Evolutionary conservation across 2,113 vertebrate genomes (phyloP).

Genomic region (Ancistrus triradiatus): DNA sequence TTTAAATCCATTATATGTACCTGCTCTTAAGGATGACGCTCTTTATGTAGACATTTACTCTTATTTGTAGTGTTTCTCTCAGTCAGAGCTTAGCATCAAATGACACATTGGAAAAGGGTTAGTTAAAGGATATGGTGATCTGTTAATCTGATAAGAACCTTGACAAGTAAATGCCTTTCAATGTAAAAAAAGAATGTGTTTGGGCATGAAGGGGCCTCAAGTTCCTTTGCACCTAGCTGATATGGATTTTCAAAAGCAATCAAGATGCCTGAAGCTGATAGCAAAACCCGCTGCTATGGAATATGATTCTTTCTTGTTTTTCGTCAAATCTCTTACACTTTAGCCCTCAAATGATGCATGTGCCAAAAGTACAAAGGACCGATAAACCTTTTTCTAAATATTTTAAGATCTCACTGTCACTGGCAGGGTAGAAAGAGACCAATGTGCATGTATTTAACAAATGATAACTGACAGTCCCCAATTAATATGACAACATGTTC

Average conservation of each 20-base stretch:
- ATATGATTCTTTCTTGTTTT: slow-evolving; percentile 50
- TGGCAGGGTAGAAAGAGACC: slow-evolving; percentile 20
- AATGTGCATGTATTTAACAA: slow-evolving; percentile 34
- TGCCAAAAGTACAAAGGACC: slow-evolving; percentile 25
- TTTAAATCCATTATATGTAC: too few relatives aligned
- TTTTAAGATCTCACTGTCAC: slow-evolving; percentile 36
- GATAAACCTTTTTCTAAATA: slow-evolving; percentile 20
- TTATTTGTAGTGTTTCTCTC: too few relatives aligned
- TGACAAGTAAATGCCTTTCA: slow-evolving; percentile 32
- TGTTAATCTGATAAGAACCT: slow-evolving; percentile 37
- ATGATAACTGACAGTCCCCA: slow-evolving; percentile 23
- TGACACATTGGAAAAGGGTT: too few relatives aligned
- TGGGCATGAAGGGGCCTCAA: slow-evolving; percentile 19
- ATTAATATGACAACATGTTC: slow-evolving; percentile 22
- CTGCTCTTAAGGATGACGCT: too few relatives aligned
- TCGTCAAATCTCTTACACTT: slow-evolving; percentile 45
- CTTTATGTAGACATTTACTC: too few relatives aligned
- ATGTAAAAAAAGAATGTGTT: slow-evolving; percentile 24
- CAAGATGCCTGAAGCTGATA: slow-evolving; percentile 50
- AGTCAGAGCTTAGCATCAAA: too few relatives aligned
- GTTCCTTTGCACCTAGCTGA: slow-evolving; percentile 16
- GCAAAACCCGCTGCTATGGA: slow-evolving; percentile 29
- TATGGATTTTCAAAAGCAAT: slow-evolving; percentile 52
- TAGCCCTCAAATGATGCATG: slow-evolving; percentile 41
- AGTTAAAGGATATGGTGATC: too few relatives aligned